Base-by-base conservation (phyloP, 2,113 vertebrate species). In the Glaucomys volans region DNA sequence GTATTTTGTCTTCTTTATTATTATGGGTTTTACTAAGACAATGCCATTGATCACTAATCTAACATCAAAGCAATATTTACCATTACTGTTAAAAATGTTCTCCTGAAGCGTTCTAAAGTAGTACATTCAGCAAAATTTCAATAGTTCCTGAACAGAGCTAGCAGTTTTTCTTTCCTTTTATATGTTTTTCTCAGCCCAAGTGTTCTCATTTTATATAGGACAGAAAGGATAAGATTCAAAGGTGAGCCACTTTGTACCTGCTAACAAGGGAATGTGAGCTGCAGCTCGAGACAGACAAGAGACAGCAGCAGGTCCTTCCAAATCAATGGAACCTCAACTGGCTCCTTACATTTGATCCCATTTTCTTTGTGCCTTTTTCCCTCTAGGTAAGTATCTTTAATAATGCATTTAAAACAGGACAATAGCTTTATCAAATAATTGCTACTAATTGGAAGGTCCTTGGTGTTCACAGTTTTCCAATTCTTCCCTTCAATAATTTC, bases 361-460 rank as follows among this genome's bases (percentile, higher is more conserved):
- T 82, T 97, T 30, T 24, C 37, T 92, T 72, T 59, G 13, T 52
- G 20, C 16, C 20, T 84, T 13, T 83, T 86, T 6, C 26, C 22
- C 5, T 71, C 22, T 88, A 22, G 10, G 17, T 86, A 59, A 14
- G 4, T 28, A 54, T 90, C 47, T 92, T 76, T 88, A 79, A 88
- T 62, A 81, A 57, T 50, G 10, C 52, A 28, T 96, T 96, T 76
- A 74, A 95, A 95, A 94, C 1, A 94, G 20, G 24, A 77, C 30
- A 88, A 94, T 87, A 87, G 75, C 37, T 93, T 96, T 96, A 89
- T 94, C n/a, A 76, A 93, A 92, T 89, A 96, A 95, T 93, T 94
- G 40, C 54, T 66, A 83, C 72, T 90, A 97, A 93, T 87, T 95
- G 85, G 52, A 90, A 94, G n/a, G 10, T 93, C 28, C 32, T 91